These are phyloP conservation scores for Sebastes diaconus DNA, from an alignment of 2,797 vertebrate species.

Conservation along the genomic window DNA sequence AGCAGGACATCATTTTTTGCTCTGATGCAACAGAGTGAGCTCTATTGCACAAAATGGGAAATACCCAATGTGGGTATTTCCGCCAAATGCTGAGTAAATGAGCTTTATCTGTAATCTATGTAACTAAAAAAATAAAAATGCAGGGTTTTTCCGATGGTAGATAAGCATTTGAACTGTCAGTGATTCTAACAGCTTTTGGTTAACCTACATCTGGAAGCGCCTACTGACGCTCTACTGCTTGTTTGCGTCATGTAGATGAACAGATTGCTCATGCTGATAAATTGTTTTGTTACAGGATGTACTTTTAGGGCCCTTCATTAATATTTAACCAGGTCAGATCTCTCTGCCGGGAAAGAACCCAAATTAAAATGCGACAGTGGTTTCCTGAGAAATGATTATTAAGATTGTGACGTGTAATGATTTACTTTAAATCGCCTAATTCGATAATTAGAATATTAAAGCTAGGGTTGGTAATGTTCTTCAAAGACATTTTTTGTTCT, in stretches of 20 bases:
- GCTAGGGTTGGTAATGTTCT: not conserved
- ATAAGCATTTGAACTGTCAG: not conserved
- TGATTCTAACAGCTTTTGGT: not conserved
- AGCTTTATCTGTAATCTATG: not conserved
- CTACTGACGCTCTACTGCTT: not conserved
- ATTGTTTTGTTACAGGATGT: not conserved
- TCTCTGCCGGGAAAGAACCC: slow-evolving; percentile 5
- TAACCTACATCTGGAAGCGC: not conserved
- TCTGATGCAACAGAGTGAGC: not conserved
- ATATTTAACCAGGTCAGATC: slow-evolving; percentile 7
- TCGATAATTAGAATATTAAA: not conserved
- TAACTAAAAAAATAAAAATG: not conserved
- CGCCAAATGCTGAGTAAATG: not conserved
- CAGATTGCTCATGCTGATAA: not conserved
- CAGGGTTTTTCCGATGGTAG: slow-evolving; percentile 16
- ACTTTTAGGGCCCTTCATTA: not conserved
- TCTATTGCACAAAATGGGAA: slow-evolving; percentile 9
- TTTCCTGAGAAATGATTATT: not conserved
- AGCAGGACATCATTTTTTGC: not conserved
- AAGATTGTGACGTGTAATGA: no score
- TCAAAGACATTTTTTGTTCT: not conserved
- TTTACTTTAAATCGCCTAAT: not conserved
- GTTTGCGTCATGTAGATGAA: slow-evolving; percentile 1
- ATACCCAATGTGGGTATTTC: slow-evolving; percentile 12
- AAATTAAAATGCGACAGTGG: not conserved